Evolutionary conservation across 2,888 invertebrate genomes (phyloP), one percentile per base, ranked within the genome.

Genomic region (Ophioninae sp.): DNA sequence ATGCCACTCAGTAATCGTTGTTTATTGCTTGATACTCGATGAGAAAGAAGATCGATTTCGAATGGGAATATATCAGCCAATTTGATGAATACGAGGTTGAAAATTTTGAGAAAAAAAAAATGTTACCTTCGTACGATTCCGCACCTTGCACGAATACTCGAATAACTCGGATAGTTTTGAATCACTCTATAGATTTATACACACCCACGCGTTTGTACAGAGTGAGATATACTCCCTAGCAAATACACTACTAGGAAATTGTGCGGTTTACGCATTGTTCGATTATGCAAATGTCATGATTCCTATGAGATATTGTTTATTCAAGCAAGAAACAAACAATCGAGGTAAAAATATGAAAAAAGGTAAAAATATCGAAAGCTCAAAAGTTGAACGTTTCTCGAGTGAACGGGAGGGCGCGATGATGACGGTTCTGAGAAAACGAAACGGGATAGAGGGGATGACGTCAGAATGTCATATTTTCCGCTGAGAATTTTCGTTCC

Each of bases 271-370:
- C 69, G 21, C 44, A 75, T 65, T 64, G 67, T 74, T 79, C 65
- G 74, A 79, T 79, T 85, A 85, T 81, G 81, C 76, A 81, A 81
- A 79, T 83, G 62, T 78, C 65, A 39, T 39, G 21, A 44, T 37
- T 50, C 23, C 41, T 21, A 39, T 39, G 30, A 39, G 7, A 8
- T 72, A 77, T 56, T 64, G 76, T 75, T 65, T 76, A 64, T 30
- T 20, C 39, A 59, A 73, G 23, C 56, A 67, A 79, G 44, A 13
- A 44, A 44, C 44, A 61, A 41, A 23, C 64, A 73, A 69, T 76
- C 10, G 65, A 20, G 20, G 41, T 39, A 65, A n/a, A n/a, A 65
- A 79, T 73, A 7, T 57, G 17, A 65, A 17, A 37, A n/a, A 44
- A 56, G 44, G 13, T 0, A 13, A 13, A 44, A 44, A 44, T 13